Base-by-base conservation (phyloP, 2,113 vertebrate genomes). In the Chaetops frenatus region DNA sequence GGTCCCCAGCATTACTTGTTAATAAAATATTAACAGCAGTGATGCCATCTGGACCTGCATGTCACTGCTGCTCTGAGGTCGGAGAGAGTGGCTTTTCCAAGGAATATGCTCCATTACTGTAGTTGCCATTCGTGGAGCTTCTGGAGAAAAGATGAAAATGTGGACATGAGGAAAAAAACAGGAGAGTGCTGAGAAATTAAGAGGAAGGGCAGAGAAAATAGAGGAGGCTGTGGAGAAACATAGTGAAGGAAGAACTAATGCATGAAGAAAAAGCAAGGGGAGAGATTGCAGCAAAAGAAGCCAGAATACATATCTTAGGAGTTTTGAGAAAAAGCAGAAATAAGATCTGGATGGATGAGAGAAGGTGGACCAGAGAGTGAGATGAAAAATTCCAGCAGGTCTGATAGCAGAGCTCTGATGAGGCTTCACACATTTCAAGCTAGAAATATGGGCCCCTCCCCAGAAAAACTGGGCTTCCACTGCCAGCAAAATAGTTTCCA, bases 401-500 rank as follows among this genome's bases (percentile, higher is more conserved):
- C 79, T 90, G 90, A 96, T 90, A 95, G 74, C 82, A 92, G 82
- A 92, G 23, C 27, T 73, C 50, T 94, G 88, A 90, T 64, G 88
- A 84, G 45, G 53, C 45, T 95, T 95, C 82, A 69, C 86, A 92
- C 36, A 2, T 64, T 88, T 95, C 69, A 81, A 33, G 65, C 19
- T 48, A 94, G 88, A 92, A 92, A 62, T 62, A 82, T 23, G 45
- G 79, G 48, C 28, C 53, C 40, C 36, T 88, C 80, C 93, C 40
- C 79, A 79, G 57, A 0, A 8, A 94, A 94, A 95, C 15, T 36
- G 61, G 42, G 36, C 53, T 96, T 86, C 88, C 23, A 74, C 61
- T 96, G 92, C 94, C 92, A 96, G 86, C 67, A 95, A 90, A 97
- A 96, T 95, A 92, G 56, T 95, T 97, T 96, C 94, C 92, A 96